Base-by-base conservation (phyloP, 2,797 vertebrate genomes). In the Nyctalus aviator region DNA sequence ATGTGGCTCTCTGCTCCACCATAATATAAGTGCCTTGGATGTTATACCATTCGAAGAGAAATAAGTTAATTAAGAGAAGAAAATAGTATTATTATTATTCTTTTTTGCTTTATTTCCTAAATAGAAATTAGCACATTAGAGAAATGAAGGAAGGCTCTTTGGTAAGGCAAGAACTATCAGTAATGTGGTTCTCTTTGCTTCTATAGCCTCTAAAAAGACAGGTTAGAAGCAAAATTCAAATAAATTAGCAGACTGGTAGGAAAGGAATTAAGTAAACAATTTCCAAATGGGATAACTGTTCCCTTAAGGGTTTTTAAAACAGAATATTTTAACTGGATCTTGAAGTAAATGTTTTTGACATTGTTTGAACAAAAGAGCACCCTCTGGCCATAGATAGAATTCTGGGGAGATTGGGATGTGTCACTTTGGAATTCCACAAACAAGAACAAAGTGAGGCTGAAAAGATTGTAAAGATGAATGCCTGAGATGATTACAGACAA, bases 381-480 rank as follows among this genome's bases (percentile, higher is more conserved):
- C 89, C 88, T 90, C 64, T 64, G 69, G 88, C 69, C 69, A 83
- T 20, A 71, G 73, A 90, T 41, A 0, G 21, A 78, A 68, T 84
- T 93, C 75, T 81, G 53, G 35, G 64, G 68, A 77, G 50, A 93
- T 79, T 62, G 93, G 75, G 32, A 64, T 2, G 25, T 84, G 92
- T 95, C 90, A 94, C 90, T 92, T 41, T 77, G 93, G 93, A 95
- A 97, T 97, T 92, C 55, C 85, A 92, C 90, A 79, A 85, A 82
- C 37, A 44, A 69, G 81, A 89, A 79, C 92, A 69, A 81, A 95
- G 62, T 41, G 50, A 79, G 83, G 35, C 53, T 73, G 1, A 35
- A 66, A 41, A 89, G 64, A 32, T 69, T 89, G 59, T 88, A 94
- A 97, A 96, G 88, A 73, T 46, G 66, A 95, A 75, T 92, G 84